phyloP scores from a whole-genome alignment of 2,113 vertebrate species.

The Sapajus apella region DNA sequence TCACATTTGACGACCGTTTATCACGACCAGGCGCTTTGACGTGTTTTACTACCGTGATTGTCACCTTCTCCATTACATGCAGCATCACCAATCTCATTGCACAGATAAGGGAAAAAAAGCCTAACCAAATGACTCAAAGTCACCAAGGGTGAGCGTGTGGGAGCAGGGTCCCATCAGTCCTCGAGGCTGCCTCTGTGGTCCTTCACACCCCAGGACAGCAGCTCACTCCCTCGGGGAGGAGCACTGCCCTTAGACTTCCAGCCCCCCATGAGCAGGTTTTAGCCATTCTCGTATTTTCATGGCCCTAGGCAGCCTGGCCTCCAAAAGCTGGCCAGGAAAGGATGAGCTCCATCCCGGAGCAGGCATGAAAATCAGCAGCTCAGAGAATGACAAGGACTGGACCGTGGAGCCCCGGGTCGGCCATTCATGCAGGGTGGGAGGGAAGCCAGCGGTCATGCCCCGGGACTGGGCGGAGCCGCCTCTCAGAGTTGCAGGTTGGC shows the following conservation, averaged over 20 bases:
- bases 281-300: accelerated
- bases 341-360: accelerated
- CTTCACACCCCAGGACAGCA: too few species aligned
- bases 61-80: too few species aligned
- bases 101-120: too few species aligned
- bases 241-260: background rate
- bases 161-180: background rate
- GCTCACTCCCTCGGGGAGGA: accelerated
- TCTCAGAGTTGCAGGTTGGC: accelerated
- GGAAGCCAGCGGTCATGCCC: accelerated
- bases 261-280: accelerated
- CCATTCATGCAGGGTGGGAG: accelerated
- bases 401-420: accelerated
- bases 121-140: accelerated
- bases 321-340: background rate
- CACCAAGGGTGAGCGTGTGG: accelerated
- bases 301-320: background rate
- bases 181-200: background rate
- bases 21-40: accelerated
- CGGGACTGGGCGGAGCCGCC: accelerated
- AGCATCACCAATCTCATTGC: background rate
- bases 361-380: background rate
- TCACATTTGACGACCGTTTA: accelerated
- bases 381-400: accelerated
- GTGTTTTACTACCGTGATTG: accelerated